These are phyloP conservation scores for Microcaecilia unicolor DNA, from an alignment of 2,797 vertebrate genomes.

Conservation along the genomic window DNA sequence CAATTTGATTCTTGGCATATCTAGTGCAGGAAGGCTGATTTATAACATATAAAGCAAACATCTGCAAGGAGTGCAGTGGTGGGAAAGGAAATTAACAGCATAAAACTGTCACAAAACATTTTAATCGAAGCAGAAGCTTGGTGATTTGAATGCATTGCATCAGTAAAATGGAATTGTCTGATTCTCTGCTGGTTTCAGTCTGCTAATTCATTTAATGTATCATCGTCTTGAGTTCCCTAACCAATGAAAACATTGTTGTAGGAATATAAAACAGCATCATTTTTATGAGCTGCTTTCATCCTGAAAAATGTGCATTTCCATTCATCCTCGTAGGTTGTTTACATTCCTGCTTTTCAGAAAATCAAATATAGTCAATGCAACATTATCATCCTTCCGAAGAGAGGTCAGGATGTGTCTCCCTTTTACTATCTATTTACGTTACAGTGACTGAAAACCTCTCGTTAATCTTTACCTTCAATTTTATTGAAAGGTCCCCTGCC, in stretches of 20 bases:
- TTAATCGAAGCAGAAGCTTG: slow-evolving; percentile 42
- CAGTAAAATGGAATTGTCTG: slow-evolving; percentile 7
- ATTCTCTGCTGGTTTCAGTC: slow-evolving; percentile 6
- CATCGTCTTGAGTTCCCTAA: slow-evolving; percentile 3
- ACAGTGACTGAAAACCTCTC: no score
- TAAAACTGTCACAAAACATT: slow-evolving; percentile 52
- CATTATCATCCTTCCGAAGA: no score
- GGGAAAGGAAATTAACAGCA: slow-evolving; percentile 47
- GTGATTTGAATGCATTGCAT: slow-evolving; percentile 11
- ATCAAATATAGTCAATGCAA: no score
- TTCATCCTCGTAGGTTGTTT: no score
- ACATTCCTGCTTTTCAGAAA: no score
- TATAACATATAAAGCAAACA: slow-evolving; percentile 47
- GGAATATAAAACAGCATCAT: no score
- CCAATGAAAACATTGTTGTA: slow-evolving; percentile 8
- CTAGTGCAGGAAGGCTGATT: slow-evolving; percentile 33
- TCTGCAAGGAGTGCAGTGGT: slow-evolving; percentile 28
- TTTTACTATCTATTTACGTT: no score
- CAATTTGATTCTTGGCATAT: slow-evolving; percentile 1
- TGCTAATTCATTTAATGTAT: slow-evolving; percentile 2
- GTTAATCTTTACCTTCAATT: no score
- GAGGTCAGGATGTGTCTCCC: no score
- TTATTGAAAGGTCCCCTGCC: no score
- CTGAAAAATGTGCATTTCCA: no score
- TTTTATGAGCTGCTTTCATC: no score